Evolutionary conservation across 2,113 vertebrate genomes (phyloP).

Genomic region (Cnemophilus loriae): DNA sequence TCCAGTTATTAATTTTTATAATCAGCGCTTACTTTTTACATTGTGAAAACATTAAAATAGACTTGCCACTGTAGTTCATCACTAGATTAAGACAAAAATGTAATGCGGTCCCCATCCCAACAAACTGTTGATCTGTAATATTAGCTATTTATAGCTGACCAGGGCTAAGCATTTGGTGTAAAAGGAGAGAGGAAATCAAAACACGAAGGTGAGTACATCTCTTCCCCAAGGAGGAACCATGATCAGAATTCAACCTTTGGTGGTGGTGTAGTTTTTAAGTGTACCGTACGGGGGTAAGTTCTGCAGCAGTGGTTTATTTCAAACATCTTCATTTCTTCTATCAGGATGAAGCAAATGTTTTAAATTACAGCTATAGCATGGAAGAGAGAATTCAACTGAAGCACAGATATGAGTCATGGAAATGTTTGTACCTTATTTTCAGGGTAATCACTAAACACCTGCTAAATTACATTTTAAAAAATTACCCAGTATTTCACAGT

Average conservation of each 20-base stretch:
- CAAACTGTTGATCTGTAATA: not conserved
- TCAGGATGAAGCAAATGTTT: slow-evolving; percentile 18
- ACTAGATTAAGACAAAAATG: not conserved
- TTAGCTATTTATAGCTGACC: not conserved
- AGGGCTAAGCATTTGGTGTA: not conserved
- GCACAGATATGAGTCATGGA: slow-evolving; percentile 37
- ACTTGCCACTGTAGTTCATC: not conserved
- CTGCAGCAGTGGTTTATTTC: not conserved
- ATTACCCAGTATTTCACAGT: not conserved
- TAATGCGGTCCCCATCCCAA: not conserved
- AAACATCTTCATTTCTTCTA: not conserved
- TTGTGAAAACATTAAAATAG: not conserved
- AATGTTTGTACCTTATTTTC: slow-evolving; percentile 16
- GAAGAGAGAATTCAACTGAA: slow-evolving; percentile 27
- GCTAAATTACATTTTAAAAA: slow-evolving; percentile 41
- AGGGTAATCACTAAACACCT: slow-evolving; percentile 49
- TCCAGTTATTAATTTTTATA: not conserved
- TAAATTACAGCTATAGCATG: slow-evolving; percentile 13
- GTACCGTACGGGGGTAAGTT: not conserved
- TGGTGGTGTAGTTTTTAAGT: not conserved
- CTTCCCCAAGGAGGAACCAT: not conserved
- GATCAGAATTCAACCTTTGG: not conserved
- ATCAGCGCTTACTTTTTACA: not conserved
- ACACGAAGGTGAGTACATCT: not conserved
- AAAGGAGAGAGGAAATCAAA: not conserved